Percentiles rank a stretch among this genome's conserved stretches.
Conservation (phyloP, 2,113 vertebrate species). For the Serilophus lunatus region DNA sequence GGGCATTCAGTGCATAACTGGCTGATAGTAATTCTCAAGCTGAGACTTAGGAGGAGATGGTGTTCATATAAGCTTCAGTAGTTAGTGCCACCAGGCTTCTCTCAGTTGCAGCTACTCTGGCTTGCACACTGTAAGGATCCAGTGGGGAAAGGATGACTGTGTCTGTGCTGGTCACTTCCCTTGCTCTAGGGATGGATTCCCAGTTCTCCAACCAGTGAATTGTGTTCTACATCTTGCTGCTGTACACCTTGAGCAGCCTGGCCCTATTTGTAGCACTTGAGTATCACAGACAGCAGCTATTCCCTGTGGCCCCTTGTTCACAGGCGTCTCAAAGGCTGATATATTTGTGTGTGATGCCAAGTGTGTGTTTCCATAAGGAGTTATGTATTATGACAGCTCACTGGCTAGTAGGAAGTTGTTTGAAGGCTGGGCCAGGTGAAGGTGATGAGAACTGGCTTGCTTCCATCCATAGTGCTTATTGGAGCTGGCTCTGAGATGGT, state of each 20-base stretch:
- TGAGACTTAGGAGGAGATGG: background rate
- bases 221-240: background rate
- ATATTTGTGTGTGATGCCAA: background rate
- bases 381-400: slow-evolving; percentile 14
- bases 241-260: background rate
- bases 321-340: background rate
- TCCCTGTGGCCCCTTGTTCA: background rate
- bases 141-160: background rate
- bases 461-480: background rate
- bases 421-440: slow-evolving; percentile 1
- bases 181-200: background rate
- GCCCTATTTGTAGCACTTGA: background rate
- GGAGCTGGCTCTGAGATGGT: background rate
- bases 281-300: background rate
- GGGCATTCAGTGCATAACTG: background rate
- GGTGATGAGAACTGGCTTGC: slow-evolving; percentile 10
- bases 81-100: background rate
- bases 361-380: background rate
- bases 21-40: background rate
- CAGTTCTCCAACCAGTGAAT: background rate
- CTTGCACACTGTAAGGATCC: background rate
- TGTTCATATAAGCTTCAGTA: background rate
- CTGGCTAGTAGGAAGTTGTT: background rate
- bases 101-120: background rate
- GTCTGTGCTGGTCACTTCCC: background rate